Conservation (phyloP, 2,888 invertebrate genomes). For the Agrotis puta region DNA sequence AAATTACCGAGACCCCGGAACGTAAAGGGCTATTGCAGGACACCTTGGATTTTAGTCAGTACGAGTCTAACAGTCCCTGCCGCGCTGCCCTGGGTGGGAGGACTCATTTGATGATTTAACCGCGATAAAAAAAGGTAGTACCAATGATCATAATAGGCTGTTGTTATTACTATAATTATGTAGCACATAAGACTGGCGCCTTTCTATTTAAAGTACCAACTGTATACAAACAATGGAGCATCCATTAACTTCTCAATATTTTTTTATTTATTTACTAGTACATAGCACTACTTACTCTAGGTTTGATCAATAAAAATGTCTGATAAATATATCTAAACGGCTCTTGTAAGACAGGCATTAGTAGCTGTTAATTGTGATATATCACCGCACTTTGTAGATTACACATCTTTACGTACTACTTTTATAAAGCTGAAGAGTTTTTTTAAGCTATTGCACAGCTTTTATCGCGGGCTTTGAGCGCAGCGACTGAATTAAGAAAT, state of each 20-base stretch:
- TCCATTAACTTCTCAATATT: conserved; percentile 20
- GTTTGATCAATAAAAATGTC: conserved; percentile 12
- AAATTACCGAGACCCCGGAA: too few relatives aligned
- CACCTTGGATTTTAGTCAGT: too few relatives aligned
- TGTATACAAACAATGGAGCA: conserved; percentile 1
- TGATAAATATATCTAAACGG: conserved; percentile 16
- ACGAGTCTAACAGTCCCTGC: too few relatives aligned
- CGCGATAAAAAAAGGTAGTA: too few relatives aligned
- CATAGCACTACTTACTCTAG: neutral
- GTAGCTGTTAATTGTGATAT: neutral
- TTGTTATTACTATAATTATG: neutral
- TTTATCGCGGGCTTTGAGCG: too few relatives aligned
- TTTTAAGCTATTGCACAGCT: too few relatives aligned
- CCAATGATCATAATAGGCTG: neutral
- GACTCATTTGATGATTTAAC: too few relatives aligned
- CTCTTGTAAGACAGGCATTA: neutral
- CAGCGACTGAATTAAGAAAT: too few relatives aligned
- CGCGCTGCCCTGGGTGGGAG: too few relatives aligned
- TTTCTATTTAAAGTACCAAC: neutral
- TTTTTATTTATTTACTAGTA: conserved; percentile 13
- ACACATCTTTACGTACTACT: too few relatives aligned
- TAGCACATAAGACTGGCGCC: neutral
- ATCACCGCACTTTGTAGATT: neutral
- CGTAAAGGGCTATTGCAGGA: too few relatives aligned
- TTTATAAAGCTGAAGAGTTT: too few relatives aligned